Evolutionary conservation across 2,113 vertebrate species (phyloP).

Genomic region (Grallaria varia): DNA sequence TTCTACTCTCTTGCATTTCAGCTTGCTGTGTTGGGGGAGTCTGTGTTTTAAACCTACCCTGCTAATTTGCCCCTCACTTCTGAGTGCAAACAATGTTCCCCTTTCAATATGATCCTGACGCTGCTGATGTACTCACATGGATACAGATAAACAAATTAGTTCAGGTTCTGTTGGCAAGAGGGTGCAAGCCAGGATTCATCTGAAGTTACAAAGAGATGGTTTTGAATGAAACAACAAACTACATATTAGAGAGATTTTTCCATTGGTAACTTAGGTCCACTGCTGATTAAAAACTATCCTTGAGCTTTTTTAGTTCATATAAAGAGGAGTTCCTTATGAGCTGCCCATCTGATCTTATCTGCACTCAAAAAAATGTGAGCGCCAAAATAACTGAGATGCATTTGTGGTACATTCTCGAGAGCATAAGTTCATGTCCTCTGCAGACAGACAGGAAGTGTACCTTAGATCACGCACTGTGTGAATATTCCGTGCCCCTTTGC

Average conservation of each 20-base stretch:
- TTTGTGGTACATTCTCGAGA: neutral
- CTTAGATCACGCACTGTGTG: neutral
- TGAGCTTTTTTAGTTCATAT: neutral
- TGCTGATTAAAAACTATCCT: neutral
- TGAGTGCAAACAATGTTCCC: neutral
- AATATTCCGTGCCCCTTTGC: neutral
- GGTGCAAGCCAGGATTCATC: neutral
- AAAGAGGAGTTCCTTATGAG: neutral
- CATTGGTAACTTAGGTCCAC: neutral
- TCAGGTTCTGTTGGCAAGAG: neutral
- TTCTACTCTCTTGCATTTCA: neutral
- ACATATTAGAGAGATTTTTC: neutral
- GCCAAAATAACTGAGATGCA: neutral
- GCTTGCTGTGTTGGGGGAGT: neutral
- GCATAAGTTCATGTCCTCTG: neutral
- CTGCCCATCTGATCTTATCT: neutral
- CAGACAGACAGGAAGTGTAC: neutral
- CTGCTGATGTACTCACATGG: neutral
- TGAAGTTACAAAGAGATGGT: neutral
- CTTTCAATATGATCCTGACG: neutral
- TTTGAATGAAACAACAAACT: neutral
- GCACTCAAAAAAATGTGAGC: neutral
- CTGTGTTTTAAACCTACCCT: neutral
- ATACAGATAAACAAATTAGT: neutral
- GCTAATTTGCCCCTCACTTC: neutral